Evolutionary conservation across 2,888 invertebrate species (phyloP).

Genomic region (Euclidia mi): DNA sequence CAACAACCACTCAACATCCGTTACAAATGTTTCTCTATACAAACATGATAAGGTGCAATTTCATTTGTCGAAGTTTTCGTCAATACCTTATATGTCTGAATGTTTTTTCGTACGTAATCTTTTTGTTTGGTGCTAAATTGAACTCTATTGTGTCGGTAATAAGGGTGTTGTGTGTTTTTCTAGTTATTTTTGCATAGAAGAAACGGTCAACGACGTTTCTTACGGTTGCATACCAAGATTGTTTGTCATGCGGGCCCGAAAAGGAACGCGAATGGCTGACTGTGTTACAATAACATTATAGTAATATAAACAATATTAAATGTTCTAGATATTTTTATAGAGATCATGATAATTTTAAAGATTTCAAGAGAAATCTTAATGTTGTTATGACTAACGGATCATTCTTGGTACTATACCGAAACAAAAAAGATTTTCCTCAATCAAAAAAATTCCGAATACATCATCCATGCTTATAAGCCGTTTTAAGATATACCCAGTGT

Average conservation of each 20-base stretch:
- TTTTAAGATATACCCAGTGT: too few relatives aligned
- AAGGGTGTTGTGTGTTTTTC: conserved; percentile 24
- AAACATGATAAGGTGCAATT: conserved; percentile 17
- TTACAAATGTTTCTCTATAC: not conserved
- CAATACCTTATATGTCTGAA: conserved; percentile 18
- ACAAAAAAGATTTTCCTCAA: too few relatives aligned
- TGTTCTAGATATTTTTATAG: too few relatives aligned
- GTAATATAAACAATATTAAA: too few relatives aligned
- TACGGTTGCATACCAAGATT: conserved; percentile 60
- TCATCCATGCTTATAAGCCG: too few relatives aligned
- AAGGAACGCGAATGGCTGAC: conserved; percentile 35
- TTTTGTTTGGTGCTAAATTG: conserved; percentile 22
- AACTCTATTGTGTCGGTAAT: conserved; percentile 25
- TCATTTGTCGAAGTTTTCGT: conserved; percentile 26
- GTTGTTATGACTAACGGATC: too few relatives aligned
- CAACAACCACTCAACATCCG: not conserved
- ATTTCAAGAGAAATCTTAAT: too few relatives aligned
- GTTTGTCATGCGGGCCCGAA: conserved; percentile 61
- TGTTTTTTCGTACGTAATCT: conserved; percentile 20
- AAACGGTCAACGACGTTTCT: conserved; percentile 63
- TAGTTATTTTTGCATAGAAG: conserved; percentile 36
- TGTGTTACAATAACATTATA: conserved; percentile 18
- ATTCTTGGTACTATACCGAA: too few relatives aligned
- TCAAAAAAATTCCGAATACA: too few relatives aligned
- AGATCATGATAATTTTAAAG: too few relatives aligned